Conservation (phyloP, 2,888 invertebrate genomes). For the Ophioninae sp. region DNA sequence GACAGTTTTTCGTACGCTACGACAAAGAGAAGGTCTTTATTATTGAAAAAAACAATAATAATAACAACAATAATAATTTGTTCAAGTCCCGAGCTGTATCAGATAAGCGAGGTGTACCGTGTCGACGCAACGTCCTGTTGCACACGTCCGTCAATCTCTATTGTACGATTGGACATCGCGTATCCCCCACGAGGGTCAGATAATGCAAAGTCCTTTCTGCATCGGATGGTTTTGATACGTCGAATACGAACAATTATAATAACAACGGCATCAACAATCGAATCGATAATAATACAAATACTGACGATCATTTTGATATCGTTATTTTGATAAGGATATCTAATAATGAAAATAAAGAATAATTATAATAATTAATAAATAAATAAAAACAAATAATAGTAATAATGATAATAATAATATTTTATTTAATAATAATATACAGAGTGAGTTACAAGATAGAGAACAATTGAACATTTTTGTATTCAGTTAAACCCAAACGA, state of each 20-base stretch:
- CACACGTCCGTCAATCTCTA: constrained; percentile 17
- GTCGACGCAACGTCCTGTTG: neutral
- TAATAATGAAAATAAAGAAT: no score
- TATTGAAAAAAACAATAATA: constrained; percentile 10
- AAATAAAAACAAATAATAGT: no score
- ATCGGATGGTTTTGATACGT: neutral
- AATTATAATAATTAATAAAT: no score
- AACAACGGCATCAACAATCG: neutral
- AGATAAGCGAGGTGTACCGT: neutral
- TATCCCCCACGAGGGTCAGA: neutral
- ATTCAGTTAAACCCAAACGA: no score
- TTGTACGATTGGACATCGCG: constrained; percentile 34
- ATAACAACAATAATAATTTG: constrained; percentile 20
- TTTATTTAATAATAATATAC: no score
- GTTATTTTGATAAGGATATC: no score
- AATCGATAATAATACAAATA: neutral
- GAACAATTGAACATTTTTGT: no score
- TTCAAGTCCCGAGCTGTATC: constrained; percentile 9
- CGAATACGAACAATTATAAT: neutral
- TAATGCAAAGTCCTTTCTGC: neutral
- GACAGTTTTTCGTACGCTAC: constrained; percentile 5
- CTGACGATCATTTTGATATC: no score
- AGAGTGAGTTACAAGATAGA: no score
- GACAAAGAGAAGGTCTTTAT: constrained; percentile 35
- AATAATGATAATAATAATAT: no score